These are phyloP conservation scores for Conus canariensis DNA, from an alignment of 2,888 invertebrate species.

Conservation along the genomic window DNA sequence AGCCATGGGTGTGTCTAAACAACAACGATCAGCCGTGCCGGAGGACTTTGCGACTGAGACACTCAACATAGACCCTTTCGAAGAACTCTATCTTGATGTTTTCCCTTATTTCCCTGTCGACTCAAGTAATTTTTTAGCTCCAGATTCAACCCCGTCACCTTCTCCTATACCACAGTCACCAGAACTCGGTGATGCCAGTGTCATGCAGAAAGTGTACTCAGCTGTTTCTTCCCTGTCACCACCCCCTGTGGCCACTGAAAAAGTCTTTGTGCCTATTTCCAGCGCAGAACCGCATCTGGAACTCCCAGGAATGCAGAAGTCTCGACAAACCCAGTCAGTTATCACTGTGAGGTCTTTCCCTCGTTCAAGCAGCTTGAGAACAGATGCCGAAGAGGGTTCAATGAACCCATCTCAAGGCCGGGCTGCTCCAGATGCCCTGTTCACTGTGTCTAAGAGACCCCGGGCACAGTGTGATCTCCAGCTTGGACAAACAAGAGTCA, in stretches of 20 bases:
- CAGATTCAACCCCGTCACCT: not conserved
- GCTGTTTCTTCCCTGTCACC: not conserved
- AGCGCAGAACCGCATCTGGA: not conserved
- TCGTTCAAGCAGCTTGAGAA: not conserved
- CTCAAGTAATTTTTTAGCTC: not conserved
- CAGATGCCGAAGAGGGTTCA: not conserved
- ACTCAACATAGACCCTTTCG: not conserved
- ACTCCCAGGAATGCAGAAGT: not conserved
- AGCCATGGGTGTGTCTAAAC: conserved; percentile 23
- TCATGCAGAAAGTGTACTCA: too few relatives aligned
- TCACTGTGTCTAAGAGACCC: not conserved
- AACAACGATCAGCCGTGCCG: not conserved
- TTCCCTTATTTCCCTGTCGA: not conserved
- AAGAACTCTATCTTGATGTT: not conserved
- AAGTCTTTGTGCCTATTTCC: not conserved
- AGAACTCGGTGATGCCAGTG: not conserved
- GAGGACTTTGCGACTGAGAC: not conserved
- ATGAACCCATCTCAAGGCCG: not conserved
- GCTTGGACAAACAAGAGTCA: not conserved
- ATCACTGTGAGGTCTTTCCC: not conserved
- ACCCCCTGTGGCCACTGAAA: not conserved
- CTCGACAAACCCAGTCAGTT: not conserved
- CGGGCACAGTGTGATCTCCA: not conserved
- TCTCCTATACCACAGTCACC: not conserved
- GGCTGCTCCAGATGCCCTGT: not conserved